Evolutionary conservation across 2,113 vertebrate species (phyloP).

Genomic region (Brienomyrus longianalis): DNA sequence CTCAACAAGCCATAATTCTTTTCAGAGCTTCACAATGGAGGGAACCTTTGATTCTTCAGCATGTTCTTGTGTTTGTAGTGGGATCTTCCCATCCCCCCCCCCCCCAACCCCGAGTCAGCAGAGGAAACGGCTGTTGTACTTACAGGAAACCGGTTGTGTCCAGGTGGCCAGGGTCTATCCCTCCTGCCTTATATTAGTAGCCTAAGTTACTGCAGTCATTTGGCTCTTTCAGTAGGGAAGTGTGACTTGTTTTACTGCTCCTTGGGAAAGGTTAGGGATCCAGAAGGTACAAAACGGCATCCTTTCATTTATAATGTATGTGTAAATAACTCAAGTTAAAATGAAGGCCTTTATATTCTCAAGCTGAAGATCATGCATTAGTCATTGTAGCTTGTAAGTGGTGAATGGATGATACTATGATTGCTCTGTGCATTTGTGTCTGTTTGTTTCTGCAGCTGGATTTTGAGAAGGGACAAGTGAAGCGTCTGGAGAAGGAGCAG

Average conservation of each 20-base stretch:
- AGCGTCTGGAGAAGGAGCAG: constrained; percentile 79
- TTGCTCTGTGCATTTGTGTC: background rate
- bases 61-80: background rate
- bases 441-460: constrained; percentile 67
- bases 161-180: background rate
- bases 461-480: constrained; percentile 77
- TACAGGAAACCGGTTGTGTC: background rate
- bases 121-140: background rate
- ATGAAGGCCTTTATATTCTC: background rate
- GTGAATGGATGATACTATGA: background rate
- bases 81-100: background rate
- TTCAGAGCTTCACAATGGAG: background rate
- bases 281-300: background rate
- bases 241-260: background rate
- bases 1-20: background rate
- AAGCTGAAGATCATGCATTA: background rate
- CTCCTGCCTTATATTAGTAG: background rate
- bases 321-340: background rate
- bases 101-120: background rate
- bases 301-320: background rate
- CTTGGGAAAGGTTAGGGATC: background rate
- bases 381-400: background rate
- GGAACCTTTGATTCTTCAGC: background rate
- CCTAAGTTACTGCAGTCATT: background rate
- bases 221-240: background rate